Base-by-base conservation (phyloP, 2,888 invertebrate species). In the Luffia ferchaultella region DNA sequence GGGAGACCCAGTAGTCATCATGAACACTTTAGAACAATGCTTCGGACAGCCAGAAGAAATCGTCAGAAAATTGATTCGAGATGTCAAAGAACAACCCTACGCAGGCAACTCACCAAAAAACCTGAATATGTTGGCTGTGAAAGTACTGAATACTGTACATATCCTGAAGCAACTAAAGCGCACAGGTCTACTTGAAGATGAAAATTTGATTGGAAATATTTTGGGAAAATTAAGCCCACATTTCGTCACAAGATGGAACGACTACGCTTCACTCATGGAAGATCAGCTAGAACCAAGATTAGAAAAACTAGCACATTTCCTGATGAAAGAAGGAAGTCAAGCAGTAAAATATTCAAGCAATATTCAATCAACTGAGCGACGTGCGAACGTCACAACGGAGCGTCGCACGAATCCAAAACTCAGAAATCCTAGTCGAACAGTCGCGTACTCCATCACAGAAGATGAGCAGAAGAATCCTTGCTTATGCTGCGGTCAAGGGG, bases 71-170 rank as follows among this genome's bases (percentile, higher is more conserved):
- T 30, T 30, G 30, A 3, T 30, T 30, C 53, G 53, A 0, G 50
- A 54, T 0, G 12, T 59, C 30, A 30, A 30, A 30, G 30, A 30
- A 30, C 30, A 30, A 30, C 12, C 12, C 12, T 12, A 30, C 30
- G 30, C 30, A 3, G 30, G 30, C 30, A 30, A 30, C 30, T 12
- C 12, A 3, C 30, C 30, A 3, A 30, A 30, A 30, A 30, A 30
- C 12, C 12, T 30, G 30, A 30, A 30, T 12, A 30, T 30, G 12
- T 12, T 30, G 12, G 30, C 30, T 30, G 30, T 30, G 30, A 30
- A 30, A 12, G 3, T 30, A 30, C 30, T 30, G 12, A 30, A 30
- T 30, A 12, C 30, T 30, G 30, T 30, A 3, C 30, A 30, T 30
- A 30, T 30, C 3, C 30, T 30, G 3, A 30, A 30, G 12, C 30